A percentile compares a stretch with the other conserved stretches of the same genome.
Conservation (phyloP, 2,888 invertebrate genomes). For the Drosophila pseudotakahashii region DNA sequence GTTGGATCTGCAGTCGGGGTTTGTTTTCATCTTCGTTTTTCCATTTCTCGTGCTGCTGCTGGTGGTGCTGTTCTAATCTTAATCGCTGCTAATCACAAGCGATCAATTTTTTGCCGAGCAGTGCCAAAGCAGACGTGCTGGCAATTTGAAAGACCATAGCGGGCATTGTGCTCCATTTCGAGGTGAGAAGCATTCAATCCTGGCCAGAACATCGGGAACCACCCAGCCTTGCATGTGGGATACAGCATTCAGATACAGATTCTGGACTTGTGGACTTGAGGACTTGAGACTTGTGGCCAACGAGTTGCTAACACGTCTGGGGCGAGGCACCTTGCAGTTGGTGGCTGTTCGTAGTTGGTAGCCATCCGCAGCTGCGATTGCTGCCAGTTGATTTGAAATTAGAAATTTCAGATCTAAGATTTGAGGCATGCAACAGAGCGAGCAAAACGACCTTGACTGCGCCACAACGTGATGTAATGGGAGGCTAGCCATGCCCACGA, state of each 20-base stretch:
- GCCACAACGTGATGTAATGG: conserved; percentile 38
- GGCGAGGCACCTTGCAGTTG: conserved; percentile 68
- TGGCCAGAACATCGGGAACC: conserved; percentile 39
- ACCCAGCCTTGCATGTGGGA: conserved; percentile 22
- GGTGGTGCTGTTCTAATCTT: conserved; percentile 68
- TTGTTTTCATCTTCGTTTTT: conserved; percentile 34
- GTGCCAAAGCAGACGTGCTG: conserved; percentile 59
- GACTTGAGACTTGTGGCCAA: conserved; percentile 40
- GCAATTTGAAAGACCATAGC: conserved; percentile 72
- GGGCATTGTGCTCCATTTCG: conserved; percentile 67
- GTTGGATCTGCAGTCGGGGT: conserved; percentile 32
- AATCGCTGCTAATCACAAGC: conserved; percentile 77
- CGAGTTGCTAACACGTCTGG: conserved; percentile 70
- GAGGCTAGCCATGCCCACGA: conserved; percentile 70
- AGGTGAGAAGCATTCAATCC: conserved; percentile 76
- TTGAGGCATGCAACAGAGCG: conserved; percentile 16
- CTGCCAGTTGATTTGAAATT: conserved; percentile 65
- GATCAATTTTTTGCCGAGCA: conserved; percentile 69
- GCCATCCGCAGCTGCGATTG: conserved; percentile 49
- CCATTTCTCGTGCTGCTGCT: conserved; percentile 16
- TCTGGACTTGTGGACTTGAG: conserved; percentile 2
- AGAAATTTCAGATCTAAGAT: conserved; percentile 41
- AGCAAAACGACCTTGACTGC: conserved; percentile 66
- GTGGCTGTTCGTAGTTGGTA: neutral
- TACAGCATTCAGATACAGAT: neutral